phyloP scores from a whole-genome alignment of 2,888 invertebrate genomes.

The Noctua comes region DNA sequence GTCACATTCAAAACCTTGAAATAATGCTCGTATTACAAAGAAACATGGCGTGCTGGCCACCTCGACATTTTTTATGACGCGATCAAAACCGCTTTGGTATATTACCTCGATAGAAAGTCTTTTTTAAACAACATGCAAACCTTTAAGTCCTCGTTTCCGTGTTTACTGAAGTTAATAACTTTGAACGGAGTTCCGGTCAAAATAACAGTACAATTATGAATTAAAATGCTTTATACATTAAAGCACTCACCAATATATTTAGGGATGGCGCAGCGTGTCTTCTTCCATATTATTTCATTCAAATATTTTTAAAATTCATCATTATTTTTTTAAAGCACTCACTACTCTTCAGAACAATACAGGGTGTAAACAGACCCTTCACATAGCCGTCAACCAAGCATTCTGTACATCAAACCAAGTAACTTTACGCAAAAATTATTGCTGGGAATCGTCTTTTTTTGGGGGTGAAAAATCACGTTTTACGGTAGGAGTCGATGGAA shows the following conservation, averaged over 20 bases:
- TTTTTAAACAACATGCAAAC: slow-evolving; percentile 55
- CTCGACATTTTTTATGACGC: slow-evolving; percentile 53
- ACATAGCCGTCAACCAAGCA: no score
- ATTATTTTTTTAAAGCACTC: neutral
- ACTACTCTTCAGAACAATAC: neutral
- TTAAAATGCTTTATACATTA: neutral
- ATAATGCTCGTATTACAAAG: slow-evolving; percentile 57
- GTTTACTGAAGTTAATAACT: slow-evolving; percentile 12
- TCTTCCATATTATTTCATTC: no score
- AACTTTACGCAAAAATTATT: no score
- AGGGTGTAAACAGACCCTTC: no score
- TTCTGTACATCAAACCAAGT: no score
- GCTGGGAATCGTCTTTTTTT: no score
- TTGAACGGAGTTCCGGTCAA: slow-evolving; percentile 7
- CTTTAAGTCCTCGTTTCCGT: slow-evolving; percentile 26
- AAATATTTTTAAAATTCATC: no score
- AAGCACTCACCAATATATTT: neutral
- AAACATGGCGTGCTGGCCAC: slow-evolving; percentile 66
- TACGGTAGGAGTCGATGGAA: no score
- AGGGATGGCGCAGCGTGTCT: no score
- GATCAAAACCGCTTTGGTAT: slow-evolving; percentile 36
- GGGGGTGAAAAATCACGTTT: no score
- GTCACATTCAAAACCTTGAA: slow-evolving; percentile 63
- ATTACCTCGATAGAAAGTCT: slow-evolving; percentile 39
- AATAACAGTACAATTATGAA: slow-evolving; percentile 8